Conservation (phyloP, 2,888 invertebrate species). For the Nysson spinosus region DNA sequence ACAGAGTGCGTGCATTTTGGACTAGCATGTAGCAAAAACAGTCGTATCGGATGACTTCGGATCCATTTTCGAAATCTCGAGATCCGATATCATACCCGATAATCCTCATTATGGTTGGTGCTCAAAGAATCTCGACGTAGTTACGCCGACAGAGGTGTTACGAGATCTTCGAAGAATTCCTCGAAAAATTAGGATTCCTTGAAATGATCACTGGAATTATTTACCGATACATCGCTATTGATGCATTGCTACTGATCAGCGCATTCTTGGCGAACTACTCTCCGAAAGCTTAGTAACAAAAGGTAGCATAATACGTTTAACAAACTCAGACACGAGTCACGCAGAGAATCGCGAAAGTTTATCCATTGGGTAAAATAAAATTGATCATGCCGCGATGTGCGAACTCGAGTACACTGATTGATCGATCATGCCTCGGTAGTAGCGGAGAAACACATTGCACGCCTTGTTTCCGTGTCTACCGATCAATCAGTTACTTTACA, state of each 20-base stretch:
- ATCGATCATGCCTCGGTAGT: slow-evolving; percentile 48
- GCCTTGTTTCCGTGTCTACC: slow-evolving; percentile 40
- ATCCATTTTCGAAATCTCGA: slow-evolving; percentile 3
- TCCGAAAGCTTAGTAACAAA: no score
- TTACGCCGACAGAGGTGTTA: slow-evolving; percentile 39
- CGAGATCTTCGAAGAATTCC: neutral
- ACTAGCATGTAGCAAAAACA: slow-evolving; percentile 58
- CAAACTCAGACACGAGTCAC: neutral
- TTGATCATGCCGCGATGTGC: slow-evolving; percentile 42
- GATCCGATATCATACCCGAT: slow-evolving; percentile 37
- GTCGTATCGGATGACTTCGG: slow-evolving; percentile 40
- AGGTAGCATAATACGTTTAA: neutral
- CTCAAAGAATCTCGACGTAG: slow-evolving; percentile 38
- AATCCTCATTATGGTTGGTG: slow-evolving; percentile 33
- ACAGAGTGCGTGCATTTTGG: slow-evolving; percentile 47
- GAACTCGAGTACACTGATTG: slow-evolving; percentile 41
- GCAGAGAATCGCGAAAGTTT: slow-evolving; percentile 7
- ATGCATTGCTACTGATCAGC: neutral
- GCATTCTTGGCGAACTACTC: neutral
- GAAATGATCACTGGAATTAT: no score
- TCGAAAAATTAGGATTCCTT: no score
- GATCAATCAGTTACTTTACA: slow-evolving; percentile 56
- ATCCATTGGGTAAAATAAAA: slow-evolving; percentile 26
- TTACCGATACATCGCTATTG: no score
- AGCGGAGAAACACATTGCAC: slow-evolving; percentile 6